Evolutionary conservation across 2,888 invertebrate species (phyloP).

Genomic region (Dimorphilus gyrociliatus): DNA sequence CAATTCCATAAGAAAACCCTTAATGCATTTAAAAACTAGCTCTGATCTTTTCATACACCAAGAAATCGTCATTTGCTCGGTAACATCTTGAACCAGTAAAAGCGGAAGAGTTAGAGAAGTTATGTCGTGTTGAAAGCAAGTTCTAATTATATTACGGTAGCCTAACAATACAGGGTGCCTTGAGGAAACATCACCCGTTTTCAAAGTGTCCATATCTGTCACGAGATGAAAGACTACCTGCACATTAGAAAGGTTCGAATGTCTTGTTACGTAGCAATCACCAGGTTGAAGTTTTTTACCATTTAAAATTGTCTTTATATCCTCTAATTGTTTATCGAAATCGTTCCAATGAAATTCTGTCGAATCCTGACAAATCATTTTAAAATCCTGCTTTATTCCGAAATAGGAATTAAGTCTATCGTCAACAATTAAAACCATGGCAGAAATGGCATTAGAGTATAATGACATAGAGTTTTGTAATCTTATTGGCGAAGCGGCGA

Average conservation of each 20-base stretch:
- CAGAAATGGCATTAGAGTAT: slow-evolving; percentile 77
- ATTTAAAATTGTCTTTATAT: slow-evolving; percentile 23
- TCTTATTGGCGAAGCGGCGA: slow-evolving; percentile 55
- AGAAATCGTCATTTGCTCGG: slow-evolving; percentile 72
- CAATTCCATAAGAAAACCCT: slow-evolving; percentile 98
- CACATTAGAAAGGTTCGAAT: slow-evolving; percentile 81
- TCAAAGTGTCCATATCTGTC: slow-evolving; percentile 55
- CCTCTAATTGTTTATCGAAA: slow-evolving; percentile 66
- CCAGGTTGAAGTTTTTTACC: slow-evolving; percentile 19
- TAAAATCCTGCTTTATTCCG: slow-evolving; percentile 52
- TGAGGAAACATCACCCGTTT: slow-evolving; percentile 69
- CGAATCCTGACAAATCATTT: slow-evolving; percentile 53
- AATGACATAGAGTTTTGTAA: slow-evolving; percentile 81
- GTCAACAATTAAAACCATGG: slow-evolving; percentile 64
- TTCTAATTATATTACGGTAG: slow-evolving; percentile 78
- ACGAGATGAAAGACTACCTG: slow-evolving; percentile 92
- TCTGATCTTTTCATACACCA: slow-evolving; percentile 95
- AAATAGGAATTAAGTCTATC: slow-evolving; percentile 48
- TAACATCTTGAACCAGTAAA: slow-evolving; percentile 75
- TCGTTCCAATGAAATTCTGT: slow-evolving; percentile 88
- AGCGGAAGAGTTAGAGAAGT: slow-evolving; percentile 82
- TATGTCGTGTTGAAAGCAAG: slow-evolving; percentile 83
- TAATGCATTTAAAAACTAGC: slow-evolving; percentile 92
- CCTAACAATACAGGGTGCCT: slow-evolving; percentile 88
- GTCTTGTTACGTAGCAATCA: slow-evolving; percentile 41